phyloP scores from a whole-genome alignment of 2,113 vertebrate genomes.

The Perca schrenkii region DNA sequence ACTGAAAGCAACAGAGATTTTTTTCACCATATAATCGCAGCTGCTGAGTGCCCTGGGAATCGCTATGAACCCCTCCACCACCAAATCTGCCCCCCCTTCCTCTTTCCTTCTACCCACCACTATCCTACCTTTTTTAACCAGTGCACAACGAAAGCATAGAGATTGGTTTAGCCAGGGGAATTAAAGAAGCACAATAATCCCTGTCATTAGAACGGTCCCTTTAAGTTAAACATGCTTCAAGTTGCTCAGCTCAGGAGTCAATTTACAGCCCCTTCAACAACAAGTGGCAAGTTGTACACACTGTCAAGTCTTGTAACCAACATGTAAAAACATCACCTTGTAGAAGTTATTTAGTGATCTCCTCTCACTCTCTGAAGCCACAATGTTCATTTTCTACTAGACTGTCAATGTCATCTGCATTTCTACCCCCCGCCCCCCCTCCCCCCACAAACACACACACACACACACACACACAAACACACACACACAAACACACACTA shows the following conservation, averaged over 20 bases:
- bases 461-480: neutral
- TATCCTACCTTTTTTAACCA: constrained; percentile 83
- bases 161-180: constrained; percentile 84
- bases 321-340: constrained; percentile 61
- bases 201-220: constrained; percentile 87
- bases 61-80: constrained; percentile 76
- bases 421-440: neutral
- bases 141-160: constrained; percentile 90
- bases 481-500: neutral
- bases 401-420: constrained; percentile 67
- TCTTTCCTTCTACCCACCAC: constrained; percentile 21
- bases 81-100: neutral
- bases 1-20: constrained; percentile 87
- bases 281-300: constrained; percentile 82
- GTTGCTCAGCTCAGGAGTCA: constrained; percentile 75
- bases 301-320: constrained; percentile 75
- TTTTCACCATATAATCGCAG: constrained; percentile 81
- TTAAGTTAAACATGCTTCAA: constrained; percentile 87
- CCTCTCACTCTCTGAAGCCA: constrained; percentile 29
- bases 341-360: constrained; percentile 58
- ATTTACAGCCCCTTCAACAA: constrained; percentile 73
- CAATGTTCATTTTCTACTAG: constrained; percentile 59
- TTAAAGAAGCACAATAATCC: constrained; percentile 87
- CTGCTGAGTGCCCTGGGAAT: constrained; percentile 87
- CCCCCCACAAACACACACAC: neutral